Percentiles rank a stretch among this genome's conserved stretches.
phyloP scores from a whole-genome alignment of 2,797 vertebrate species.

The Typhlichthys eigenmanni region DNA sequence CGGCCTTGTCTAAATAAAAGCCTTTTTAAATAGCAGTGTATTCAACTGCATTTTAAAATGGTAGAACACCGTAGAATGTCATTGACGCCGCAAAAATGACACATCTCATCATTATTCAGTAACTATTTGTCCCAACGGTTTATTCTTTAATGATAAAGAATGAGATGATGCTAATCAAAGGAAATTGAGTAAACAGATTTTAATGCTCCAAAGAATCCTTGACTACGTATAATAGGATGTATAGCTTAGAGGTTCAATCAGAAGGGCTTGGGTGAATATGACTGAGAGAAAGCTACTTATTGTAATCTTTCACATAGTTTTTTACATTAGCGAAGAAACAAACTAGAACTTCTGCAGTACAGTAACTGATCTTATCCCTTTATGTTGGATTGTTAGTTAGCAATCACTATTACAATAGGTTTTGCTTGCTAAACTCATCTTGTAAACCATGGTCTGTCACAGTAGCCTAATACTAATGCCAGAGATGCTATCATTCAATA shows the following conservation, averaged over 20 bases:
- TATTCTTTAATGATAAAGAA: too few species aligned
- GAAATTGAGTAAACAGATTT: constrained; percentile 68
- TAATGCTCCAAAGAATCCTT: constrained; percentile 76
- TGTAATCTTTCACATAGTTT: not conserved
- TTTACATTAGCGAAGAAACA: not conserved
- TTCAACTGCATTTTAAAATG: too few species aligned
- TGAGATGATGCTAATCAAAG: constrained; percentile 19
- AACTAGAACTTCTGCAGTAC: not conserved
- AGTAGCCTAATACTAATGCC: not conserved
- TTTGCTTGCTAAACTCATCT: too few species aligned
- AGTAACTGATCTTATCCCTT: not conserved
- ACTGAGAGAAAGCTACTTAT: constrained; percentile 63
- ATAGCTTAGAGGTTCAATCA: constrained; percentile 74
- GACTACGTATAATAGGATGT: constrained; percentile 79
- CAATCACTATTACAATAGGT: not conserved
- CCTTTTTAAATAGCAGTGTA: too few species aligned
- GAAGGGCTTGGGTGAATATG: constrained; percentile 72
- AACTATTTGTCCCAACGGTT: too few species aligned
- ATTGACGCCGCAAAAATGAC: too few species aligned
- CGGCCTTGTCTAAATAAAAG: too few species aligned
- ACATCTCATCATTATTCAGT: too few species aligned
- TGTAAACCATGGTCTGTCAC: too few species aligned
- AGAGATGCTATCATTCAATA: not conserved
- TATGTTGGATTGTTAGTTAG: not conserved
- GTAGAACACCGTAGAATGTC: too few species aligned